Conservation (phyloP, 64 coral and sea anemone species). For the Montipora foliosa region DNA sequence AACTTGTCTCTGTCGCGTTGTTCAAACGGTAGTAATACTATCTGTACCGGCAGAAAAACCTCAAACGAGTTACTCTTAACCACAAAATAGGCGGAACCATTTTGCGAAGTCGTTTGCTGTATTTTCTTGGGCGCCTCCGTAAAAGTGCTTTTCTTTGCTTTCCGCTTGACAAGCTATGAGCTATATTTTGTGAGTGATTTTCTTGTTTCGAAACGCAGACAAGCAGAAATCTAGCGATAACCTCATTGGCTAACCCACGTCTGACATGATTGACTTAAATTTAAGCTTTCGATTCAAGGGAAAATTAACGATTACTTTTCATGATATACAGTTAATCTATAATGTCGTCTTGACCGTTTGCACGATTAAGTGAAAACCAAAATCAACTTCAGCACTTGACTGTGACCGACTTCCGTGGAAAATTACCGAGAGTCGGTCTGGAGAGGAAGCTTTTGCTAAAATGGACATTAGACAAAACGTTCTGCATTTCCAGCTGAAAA, state of each 20-base stretch:
- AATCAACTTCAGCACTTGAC: too few relatives aligned
- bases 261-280: not conserved
- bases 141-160: too few relatives aligned
- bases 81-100: not conserved
- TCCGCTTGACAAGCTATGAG: not conserved
- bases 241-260: not conserved
- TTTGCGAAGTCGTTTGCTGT: not conserved
- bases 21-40: not conserved
- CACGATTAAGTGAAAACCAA: not conserved
- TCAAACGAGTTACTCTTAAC: not conserved
- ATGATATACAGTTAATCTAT: not conserved
- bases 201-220: too few relatives aligned
- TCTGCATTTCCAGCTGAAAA: not conserved
- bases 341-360: not conserved
- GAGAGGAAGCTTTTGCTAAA: too few relatives aligned
- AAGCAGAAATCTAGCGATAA: not conserved
- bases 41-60: not conserved
- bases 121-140: not conserved
- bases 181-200: not conserved
- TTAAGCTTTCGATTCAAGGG: too few relatives aligned
- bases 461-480: not conserved
- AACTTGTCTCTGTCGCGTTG: not conserved
- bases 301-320: not conserved
- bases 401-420: not conserved
- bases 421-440: not conserved